Conservation (phyloP, 1,140 invertebrate genomes). For the Vollenhovia emeryi region DNA sequence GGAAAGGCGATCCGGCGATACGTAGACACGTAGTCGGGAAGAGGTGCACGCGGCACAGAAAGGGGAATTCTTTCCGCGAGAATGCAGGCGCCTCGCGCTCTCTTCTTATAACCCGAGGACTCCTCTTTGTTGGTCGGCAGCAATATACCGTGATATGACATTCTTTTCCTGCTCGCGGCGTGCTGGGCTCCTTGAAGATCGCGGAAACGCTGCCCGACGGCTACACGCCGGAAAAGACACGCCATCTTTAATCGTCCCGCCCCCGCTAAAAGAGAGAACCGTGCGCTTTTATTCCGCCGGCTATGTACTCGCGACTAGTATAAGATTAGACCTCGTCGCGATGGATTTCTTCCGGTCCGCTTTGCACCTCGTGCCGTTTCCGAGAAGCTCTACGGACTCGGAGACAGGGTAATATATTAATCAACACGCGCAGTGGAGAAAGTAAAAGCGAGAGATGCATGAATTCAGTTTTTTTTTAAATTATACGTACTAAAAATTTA, state of each 20-base stretch:
- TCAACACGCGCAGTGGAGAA: background rate
- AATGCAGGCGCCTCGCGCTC: conserved; percentile 41
- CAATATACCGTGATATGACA: conserved; percentile 64
- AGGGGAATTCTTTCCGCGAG: conserved; percentile 55
- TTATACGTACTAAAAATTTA: background rate
- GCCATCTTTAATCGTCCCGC: conserved; percentile 47
- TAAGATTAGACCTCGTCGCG: background rate
- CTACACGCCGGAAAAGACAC: conserved; percentile 16
- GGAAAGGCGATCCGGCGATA: conserved; percentile 54
- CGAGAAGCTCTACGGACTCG: background rate
- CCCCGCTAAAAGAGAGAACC: background rate
- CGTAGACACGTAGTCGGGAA: conserved; percentile 42
- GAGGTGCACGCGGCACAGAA: conserved; percentile 14
- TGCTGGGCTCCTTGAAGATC: conserved; percentile 23
- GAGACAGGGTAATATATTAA: background rate
- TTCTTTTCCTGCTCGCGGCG: conserved; percentile 46
- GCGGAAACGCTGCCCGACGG: conserved; percentile 36
- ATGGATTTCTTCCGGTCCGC: background rate
- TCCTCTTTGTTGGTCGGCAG: conserved; percentile 58
- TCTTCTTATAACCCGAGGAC: conserved; percentile 55
- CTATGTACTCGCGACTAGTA: conserved; percentile 9
- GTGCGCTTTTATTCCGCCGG: conserved; percentile 17
- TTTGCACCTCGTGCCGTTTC: background rate
- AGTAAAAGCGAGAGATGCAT: background rate
- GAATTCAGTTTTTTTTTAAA: background rate